phyloP scores from a whole-genome alignment of 2,888 invertebrate genomes.

The Archaeoteleia sp. region DNA sequence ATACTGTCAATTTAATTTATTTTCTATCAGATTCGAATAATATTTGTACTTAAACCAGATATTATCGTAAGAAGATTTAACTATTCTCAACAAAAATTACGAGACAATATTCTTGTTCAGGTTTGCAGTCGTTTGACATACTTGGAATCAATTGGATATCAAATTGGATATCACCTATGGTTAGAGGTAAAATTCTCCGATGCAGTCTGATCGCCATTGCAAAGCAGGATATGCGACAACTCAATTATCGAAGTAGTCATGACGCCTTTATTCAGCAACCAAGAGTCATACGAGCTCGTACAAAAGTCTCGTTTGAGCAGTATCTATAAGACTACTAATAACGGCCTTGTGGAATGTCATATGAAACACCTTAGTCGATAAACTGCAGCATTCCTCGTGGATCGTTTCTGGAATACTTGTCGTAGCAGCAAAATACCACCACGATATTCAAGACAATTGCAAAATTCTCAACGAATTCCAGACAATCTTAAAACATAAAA shows the following conservation, averaged over 20 bases:
- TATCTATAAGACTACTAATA: conserved; percentile 56
- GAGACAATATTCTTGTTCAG: too few relatives aligned
- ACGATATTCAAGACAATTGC: conserved; percentile 31
- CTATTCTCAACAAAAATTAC: too few relatives aligned
- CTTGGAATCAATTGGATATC: too few relatives aligned
- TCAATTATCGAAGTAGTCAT: conserved; percentile 61
- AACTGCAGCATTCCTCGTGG: conserved; percentile 40
- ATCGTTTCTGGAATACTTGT: conserved; percentile 39
- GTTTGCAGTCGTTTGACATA: too few relatives aligned
- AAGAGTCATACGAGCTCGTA: conserved; percentile 60
- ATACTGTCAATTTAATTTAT: too few relatives aligned
- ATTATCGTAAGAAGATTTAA: too few relatives aligned
- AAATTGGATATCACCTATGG: too few relatives aligned
- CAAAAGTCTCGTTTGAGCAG: conserved; percentile 64
- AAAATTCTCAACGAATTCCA: conserved; percentile 1
- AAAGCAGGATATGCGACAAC: conserved; percentile 59
- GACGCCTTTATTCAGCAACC: conserved; percentile 59
- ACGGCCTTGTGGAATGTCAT: conserved; percentile 56
- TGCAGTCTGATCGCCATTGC: conserved; percentile 5
- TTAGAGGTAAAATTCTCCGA: too few relatives aligned
- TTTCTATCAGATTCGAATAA: too few relatives aligned
- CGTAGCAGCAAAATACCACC: conserved; percentile 39
- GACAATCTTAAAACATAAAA: not conserved
- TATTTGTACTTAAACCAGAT: too few relatives aligned
- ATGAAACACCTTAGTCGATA: conserved; percentile 44